A percentile compares a stretch with the other conserved stretches of the same genome.
These are phyloP conservation scores for Antitype chi DNA, from an alignment of 2,888 invertebrate genomes.

Conservation along the genomic window DNA sequence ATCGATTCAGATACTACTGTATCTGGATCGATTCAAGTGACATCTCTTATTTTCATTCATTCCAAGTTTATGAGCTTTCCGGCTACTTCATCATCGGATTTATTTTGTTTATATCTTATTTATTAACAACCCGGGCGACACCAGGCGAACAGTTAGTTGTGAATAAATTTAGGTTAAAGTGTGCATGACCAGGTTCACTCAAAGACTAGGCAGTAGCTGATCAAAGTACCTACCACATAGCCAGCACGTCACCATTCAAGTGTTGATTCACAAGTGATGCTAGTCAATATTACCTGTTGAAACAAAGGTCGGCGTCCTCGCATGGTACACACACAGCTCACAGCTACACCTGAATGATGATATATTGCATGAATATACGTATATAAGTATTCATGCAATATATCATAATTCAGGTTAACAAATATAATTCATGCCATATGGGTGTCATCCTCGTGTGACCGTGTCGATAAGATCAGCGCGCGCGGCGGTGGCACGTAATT, in stretches of 20 bases:
- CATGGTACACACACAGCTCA: no score
- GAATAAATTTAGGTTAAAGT: not conserved
- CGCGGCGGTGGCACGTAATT: constrained; percentile 11
- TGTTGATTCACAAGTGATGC: not conserved
- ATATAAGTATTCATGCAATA: not conserved
- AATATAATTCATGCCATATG: constrained; percentile 9
- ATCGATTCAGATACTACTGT: not conserved
- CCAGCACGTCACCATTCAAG: not conserved
- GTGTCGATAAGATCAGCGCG: constrained; percentile 34
- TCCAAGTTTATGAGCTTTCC: no score
- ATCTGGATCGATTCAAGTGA: not conserved
- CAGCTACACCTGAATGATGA: no score
- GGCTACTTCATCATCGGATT: not conserved
- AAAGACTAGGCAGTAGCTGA: no score
- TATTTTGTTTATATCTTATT: not conserved
- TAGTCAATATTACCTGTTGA: no score
- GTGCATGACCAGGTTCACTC: not conserved
- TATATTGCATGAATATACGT: no score
- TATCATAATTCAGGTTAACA: not conserved
- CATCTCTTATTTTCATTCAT: not conserved
- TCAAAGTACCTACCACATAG: not conserved
- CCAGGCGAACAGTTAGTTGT: no score
- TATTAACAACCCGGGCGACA: not conserved
- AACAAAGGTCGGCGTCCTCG: no score
- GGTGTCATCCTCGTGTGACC: constrained; percentile 22